Conservation (phyloP, 2,797 vertebrate species). For the Bradypodion ventrale region DNA sequence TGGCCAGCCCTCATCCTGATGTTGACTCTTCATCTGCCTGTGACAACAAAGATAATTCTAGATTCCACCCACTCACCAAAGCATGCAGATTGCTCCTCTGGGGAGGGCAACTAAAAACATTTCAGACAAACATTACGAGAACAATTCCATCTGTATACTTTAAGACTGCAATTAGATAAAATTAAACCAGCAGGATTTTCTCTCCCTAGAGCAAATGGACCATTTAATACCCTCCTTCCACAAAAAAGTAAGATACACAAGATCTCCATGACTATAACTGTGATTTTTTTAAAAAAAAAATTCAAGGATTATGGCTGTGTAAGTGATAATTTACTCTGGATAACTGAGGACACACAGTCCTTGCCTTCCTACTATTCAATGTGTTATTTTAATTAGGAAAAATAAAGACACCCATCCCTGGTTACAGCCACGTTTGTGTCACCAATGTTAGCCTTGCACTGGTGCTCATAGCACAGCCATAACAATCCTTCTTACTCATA, state of each 20-base stretch:
- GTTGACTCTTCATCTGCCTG: too few species aligned
- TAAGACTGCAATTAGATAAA: constrained; percentile 66
- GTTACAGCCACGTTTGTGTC: neutral
- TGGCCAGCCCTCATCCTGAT: too few species aligned
- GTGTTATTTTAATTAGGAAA: neutral
- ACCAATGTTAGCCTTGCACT: neutral
- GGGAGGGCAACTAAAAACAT: constrained; percentile 58
- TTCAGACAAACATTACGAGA: constrained; percentile 56
- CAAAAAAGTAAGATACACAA: constrained; percentile 43
- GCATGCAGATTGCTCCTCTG: too few species aligned
- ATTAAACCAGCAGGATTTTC: constrained; percentile 70
- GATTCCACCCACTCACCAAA: too few species aligned
- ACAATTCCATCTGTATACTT: constrained; percentile 58
- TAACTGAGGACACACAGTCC: constrained; percentile 31
- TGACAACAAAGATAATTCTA: too few species aligned
- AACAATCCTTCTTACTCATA: neutral
- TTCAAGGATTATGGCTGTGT: constrained; percentile 34
- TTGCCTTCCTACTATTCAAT: neutral
- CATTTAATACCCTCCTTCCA: constrained; percentile 58
- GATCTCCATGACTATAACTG: constrained; percentile 7
- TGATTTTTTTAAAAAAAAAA: constrained; percentile 39
- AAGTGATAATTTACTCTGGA: constrained; percentile 40
- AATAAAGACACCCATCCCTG: neutral
- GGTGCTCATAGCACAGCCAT: neutral
- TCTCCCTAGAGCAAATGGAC: constrained; percentile 58